phyloP scores from a whole-genome alignment of 2,797 vertebrate genomes.

The Crypturellus tataupa region DNA sequence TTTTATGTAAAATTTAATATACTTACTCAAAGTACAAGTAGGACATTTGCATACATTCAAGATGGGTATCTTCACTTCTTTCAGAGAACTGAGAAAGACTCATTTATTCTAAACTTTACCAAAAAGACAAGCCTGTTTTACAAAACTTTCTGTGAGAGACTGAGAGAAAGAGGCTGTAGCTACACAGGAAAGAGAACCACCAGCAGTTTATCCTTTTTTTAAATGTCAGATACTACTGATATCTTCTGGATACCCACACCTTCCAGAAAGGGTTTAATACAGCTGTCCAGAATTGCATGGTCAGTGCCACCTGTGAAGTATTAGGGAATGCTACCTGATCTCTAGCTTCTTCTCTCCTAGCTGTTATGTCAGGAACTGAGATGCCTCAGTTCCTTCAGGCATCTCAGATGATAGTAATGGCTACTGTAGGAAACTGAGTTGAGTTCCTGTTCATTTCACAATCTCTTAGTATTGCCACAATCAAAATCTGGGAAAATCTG shows the following conservation, averaged over 20 bases:
- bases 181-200: not conserved
- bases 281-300: not conserved
- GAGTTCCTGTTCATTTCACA: not conserved
- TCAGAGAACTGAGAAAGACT: not conserved
- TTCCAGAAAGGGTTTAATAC: not conserved
- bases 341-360: not conserved
- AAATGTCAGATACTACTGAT: not conserved
- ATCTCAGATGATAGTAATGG: not conserved
- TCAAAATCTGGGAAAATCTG: not conserved
- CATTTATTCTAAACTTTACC: not conserved
- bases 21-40: not conserved
- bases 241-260: too few species aligned
- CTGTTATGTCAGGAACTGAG: not conserved
- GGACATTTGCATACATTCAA: not conserved
- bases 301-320: not conserved
- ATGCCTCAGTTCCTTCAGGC: not conserved
- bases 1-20: not conserved
- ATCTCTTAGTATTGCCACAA: not conserved
- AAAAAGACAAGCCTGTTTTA: not conserved
- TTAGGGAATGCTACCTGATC: not conserved
- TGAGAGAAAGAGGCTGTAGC: not conserved
- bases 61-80: not conserved
- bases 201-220: not conserved
- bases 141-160: not conserved
- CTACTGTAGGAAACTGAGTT: not conserved